A percentile compares a stretch with the other conserved stretches of the same genome.
Conservation (phyloP, 2,888 invertebrate species). For the Steinernema carpocapsae region DNA sequence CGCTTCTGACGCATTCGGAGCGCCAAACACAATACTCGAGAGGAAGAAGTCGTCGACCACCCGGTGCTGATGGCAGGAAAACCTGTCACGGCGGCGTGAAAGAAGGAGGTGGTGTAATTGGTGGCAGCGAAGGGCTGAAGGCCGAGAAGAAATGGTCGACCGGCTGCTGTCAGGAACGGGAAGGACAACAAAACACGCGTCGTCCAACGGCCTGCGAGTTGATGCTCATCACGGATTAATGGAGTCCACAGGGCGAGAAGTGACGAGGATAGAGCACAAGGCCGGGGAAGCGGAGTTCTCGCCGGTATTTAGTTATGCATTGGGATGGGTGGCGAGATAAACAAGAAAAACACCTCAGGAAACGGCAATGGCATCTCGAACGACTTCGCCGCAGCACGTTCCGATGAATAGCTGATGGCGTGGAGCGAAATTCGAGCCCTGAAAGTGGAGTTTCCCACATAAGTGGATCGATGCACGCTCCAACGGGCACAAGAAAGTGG, state of each 20-base stretch:
- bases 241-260: not conserved
- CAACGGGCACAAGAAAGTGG: not conserved
- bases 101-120: constrained; percentile 10
- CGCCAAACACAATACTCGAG: not conserved
- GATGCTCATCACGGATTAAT: constrained; percentile 24
- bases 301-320: constrained; percentile 23
- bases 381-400: not conserved
- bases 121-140: not conserved
- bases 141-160: constrained; percentile 8
- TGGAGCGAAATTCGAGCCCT: not conserved
- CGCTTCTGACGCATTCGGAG: too few species aligned
- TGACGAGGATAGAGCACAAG: not conserved
- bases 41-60: constrained; percentile 6
- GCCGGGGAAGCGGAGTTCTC: too few species aligned
- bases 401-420: constrained; percentile 25
- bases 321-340: not conserved
- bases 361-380: too few species aligned
- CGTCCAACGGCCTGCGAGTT: not conserved
- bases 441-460: not conserved
- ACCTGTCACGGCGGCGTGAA: not conserved
- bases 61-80: constrained; percentile 11
- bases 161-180: not conserved
- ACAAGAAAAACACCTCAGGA: constrained; percentile 1
- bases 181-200: not conserved
- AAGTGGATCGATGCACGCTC: constrained; percentile 18